phyloP scores from a whole-genome alignment of 2,888 invertebrate genomes.

The Carcina quercana region DNA sequence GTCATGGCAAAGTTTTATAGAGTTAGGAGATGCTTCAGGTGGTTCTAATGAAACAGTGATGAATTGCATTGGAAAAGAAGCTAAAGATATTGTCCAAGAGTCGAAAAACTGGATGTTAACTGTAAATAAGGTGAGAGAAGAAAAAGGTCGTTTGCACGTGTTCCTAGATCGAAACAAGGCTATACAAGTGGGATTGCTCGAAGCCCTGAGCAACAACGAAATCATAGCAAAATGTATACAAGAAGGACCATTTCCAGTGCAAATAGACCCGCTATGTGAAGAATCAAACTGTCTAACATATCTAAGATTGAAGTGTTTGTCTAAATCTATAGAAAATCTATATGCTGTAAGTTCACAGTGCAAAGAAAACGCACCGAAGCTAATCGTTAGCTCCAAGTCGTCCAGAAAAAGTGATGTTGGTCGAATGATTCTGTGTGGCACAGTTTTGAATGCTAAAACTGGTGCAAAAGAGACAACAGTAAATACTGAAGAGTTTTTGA shows the following conservation, averaged over 20 bases:
- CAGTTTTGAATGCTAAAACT: constrained; percentile 74
- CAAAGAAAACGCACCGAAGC: constrained; percentile 9
- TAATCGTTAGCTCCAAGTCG: constrained; percentile 57
- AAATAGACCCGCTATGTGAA: constrained; percentile 35
- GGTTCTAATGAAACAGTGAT: constrained; percentile 28
- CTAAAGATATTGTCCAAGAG: constrained; percentile 40
- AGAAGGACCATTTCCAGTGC: constrained; percentile 19
- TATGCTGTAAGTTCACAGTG: constrained; percentile 24
- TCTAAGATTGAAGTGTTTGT: constrained; percentile 41
- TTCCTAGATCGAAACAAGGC: constrained; percentile 61
- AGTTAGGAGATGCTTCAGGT: constrained; percentile 12
- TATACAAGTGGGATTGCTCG: constrained; percentile 35
- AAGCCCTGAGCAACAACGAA: constrained; percentile 29
- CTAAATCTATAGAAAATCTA: constrained; percentile 39
- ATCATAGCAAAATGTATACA: constrained; percentile 28
- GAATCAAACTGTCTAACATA: constrained; percentile 36
- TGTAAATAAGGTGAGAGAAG: constrained; percentile 47
- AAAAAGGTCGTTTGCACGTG: constrained; percentile 62
- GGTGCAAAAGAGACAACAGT: constrained; percentile 65
- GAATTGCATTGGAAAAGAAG: constrained; percentile 37
- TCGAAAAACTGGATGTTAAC: constrained; percentile 64
- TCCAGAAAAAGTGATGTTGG: constrained; percentile 26
- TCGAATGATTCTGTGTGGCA: constrained; percentile 66
- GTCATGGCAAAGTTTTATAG: constrained; percentile 69
- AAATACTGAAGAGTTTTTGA: constrained; percentile 68